Evolutionary conservation across 2,113 vertebrate genomes (phyloP).

Genomic region (Vulpes ferrilata): DNA sequence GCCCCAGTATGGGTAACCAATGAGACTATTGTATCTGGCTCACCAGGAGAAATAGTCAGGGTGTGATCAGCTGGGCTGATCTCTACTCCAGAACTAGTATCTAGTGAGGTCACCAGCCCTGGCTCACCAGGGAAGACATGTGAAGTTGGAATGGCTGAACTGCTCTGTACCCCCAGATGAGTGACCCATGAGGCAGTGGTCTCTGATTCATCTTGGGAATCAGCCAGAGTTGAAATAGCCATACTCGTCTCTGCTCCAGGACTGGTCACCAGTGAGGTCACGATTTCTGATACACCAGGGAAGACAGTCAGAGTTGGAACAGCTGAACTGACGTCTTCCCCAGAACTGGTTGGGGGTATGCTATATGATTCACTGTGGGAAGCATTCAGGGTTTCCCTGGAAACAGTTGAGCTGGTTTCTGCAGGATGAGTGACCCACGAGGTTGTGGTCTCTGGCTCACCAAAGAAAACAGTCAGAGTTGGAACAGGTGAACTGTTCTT

Average conservation of each 20-base stretch:
- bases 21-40: background rate
- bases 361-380: background rate
- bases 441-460: background rate
- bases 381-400: background rate
- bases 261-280: background rate
- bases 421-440: background rate
- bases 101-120: background rate
- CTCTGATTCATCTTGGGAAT: background rate
- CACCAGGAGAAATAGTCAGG: background rate
- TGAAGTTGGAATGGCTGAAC: background rate
- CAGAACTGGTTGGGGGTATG: background rate
- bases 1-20: background rate
- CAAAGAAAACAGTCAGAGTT: background rate
- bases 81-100: background rate
- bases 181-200: background rate
- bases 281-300: background rate
- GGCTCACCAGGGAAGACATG: accelerated
- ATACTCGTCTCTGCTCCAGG: background rate
- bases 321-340: background rate
- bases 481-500: background rate
- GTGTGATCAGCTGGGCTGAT: background rate
- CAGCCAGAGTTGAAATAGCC: background rate
- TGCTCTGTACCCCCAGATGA: accelerated
- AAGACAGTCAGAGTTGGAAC: background rate
- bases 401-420: background rate